Base-by-base conservation (phyloP, 2,797 vertebrate genomes). In the Gobionotothen gibberifrons region DNA sequence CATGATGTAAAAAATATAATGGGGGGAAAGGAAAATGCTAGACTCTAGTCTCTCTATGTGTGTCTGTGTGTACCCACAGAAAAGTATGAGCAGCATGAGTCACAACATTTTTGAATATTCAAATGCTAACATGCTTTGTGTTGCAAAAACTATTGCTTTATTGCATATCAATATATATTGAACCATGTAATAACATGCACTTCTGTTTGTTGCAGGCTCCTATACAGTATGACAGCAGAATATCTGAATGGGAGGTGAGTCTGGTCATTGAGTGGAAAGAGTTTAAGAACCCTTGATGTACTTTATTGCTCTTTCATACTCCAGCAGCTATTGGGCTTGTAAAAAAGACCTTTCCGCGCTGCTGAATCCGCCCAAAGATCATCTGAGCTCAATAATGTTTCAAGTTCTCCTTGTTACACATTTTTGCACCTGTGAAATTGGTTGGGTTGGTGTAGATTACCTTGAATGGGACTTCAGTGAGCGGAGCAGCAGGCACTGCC, bases 341-440 rank as follows among this genome's bases (percentile, higher is more conserved):
- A 40, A 79, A 79, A 69, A 1, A 58, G 42, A 75, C 74, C 69
- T 79, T 76, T 83, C 78, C 14, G 21, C 42, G 13, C 68, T 7
- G 54, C 29, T 83, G 78, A 75, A 75, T 76, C 49, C 68, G 62
- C 71, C 62, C 21, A 48, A 57, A 70, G 66, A 84, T 82, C 81
- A 71, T 80, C 69, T 82, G 62, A 79, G 47, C 21, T 60, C 81
- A 87, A 79, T 86, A 77, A 85, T 75, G 82, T 72, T 81, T 86
- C 74, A 65, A 53, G 68, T 79, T 87, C 82, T 86, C 74, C 87
- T 82, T 79, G 82, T 85, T 88, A 81, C 78, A 87, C 84, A 57
- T 81, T 79, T 90, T 87, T 87, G 87, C 89, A 92, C 87, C 88
- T 90, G 89, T 77, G 79, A 83, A 89, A 89, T 88, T 87, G 83